A percentile compares a stretch with the other conserved stretches of the same genome.
phyloP scores from a whole-genome alignment of 1,140 invertebrate genomes.

The Adelges cooleyi region DNA sequence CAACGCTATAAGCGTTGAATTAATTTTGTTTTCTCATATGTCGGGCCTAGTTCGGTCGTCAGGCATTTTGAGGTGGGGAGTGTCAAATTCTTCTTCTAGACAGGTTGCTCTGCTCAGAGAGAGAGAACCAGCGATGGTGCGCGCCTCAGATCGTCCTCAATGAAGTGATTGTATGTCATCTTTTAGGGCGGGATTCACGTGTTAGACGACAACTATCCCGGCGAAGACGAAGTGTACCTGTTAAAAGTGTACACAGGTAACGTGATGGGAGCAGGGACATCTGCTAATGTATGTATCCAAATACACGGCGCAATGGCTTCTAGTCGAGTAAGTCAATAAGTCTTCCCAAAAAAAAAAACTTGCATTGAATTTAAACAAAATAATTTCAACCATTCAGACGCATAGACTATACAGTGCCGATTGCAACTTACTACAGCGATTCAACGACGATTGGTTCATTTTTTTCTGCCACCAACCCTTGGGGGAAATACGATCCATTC shows the following conservation, averaged over 20 bases:
- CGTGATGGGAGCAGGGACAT: not conserved
- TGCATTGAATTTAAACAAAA: no score
- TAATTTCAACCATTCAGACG: not conserved
- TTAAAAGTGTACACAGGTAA: not conserved
- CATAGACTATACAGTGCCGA: slow-evolving; percentile 24
- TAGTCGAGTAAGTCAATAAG: not conserved
- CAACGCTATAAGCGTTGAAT: no score
- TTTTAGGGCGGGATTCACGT: not conserved
- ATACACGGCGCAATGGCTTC: not conserved
- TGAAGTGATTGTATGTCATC: not conserved
- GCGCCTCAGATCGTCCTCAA: no score
- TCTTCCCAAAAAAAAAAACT: no score
- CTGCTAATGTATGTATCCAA: not conserved
- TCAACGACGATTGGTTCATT: slow-evolving; percentile 31
- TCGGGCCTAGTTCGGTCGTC: no score
- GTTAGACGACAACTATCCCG: not conserved
- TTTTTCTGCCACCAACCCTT: slow-evolving; percentile 17
- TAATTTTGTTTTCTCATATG: no score
- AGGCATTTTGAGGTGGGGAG: no score
- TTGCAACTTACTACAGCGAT: slow-evolving; percentile 17
- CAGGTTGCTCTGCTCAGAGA: no score
- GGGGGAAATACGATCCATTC: slow-evolving; percentile 21
- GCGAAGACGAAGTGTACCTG: slow-evolving; percentile 7
- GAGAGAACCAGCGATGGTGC: no score
- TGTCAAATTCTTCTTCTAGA: no score